These are phyloP conservation scores for Danionella dracula DNA, from an alignment of 2,797 vertebrate species.

Conservation along the genomic window DNA sequence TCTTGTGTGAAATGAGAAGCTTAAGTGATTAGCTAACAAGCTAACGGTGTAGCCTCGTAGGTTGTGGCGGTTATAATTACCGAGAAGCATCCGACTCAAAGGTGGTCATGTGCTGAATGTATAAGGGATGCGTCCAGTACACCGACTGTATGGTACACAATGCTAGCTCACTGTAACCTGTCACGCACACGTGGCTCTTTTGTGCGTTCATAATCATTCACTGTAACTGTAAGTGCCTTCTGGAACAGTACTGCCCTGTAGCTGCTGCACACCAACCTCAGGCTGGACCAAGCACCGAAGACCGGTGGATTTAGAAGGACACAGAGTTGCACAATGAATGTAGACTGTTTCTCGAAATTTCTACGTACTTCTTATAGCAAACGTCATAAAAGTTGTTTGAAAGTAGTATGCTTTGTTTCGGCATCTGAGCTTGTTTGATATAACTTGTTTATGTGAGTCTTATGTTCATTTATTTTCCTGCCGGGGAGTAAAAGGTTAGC, in stretches of 20 bases:
- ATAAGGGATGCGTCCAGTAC: neutral
- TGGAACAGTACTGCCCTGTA: conserved; percentile 5
- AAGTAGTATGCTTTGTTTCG: no score
- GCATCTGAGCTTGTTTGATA: no score
- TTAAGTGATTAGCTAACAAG: conserved; percentile 23
- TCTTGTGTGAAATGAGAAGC: neutral
- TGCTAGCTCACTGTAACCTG: neutral
- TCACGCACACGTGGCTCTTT: conserved; percentile 24
- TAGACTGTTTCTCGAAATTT: no score
- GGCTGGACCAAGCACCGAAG: neutral
- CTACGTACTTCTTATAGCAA: no score
- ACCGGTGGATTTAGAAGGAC: no score
- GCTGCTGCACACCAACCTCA: neutral
- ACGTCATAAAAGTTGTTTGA: no score
- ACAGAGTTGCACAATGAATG: no score
- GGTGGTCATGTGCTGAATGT: neutral
- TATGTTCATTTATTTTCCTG: no score
- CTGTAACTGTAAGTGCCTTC: conserved; percentile 29
- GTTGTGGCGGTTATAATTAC: neutral
- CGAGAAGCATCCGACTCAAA: neutral
- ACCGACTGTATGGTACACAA: neutral
- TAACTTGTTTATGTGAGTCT: no score
- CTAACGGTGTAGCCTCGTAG: conserved; percentile 2
- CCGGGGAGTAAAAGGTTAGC: no score
- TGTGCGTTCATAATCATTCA: neutral